Evolutionary conservation across 1,140 invertebrate species (phyloP), one percentile per base, ranked within the genome.

Genomic region (Megalonaias nervosa): DNA sequence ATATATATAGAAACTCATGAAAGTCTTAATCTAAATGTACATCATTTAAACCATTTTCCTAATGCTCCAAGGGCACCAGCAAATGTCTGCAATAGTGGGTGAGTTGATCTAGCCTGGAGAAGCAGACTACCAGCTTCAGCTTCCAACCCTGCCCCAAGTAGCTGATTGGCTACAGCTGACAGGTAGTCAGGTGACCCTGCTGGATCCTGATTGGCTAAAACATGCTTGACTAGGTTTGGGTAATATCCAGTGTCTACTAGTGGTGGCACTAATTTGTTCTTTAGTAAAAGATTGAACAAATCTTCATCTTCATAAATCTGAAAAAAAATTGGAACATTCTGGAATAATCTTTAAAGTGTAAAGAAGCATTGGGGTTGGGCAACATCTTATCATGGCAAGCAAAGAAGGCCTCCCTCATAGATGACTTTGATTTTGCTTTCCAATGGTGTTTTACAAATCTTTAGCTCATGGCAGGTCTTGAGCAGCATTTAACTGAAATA

Each of bases 81-180:
- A 79, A 86, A 88, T 21, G 85, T 87, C 67, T 82, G 79, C 17
- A 88, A 72, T 55, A 76, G 62, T 23, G 81, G 78, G 65, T 85
- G 86, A 31, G 78, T 84, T 26, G 81, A 77, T 55, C 77, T 75
- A 61, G 75, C 74, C 62, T 82, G 79, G 38, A 86, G 60, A 38
- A 84, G 57, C 67, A 88, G 71, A 65, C 82, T 81, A 1, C 86
- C 86, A 38, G 85, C 85, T 60, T 88, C 86, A 66, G 83, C 81
- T 16, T 77, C 69, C 59, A 77, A 80, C 48, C 86, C 86, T 19
- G 72, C 74, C 17, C 73, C 75, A 31, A 61, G 58, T 23, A 88
- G 71, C 67, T 88, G 65, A 48, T 73, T 71, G 31, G 80, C 80
- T 21, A 87, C 67, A 15, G 58, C 66, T 57, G 71, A 62, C 17